These are phyloP conservation scores for Lordiphosa clarofinis DNA, from an alignment of 1,140 invertebrate genomes.

Conservation along the genomic window DNA sequence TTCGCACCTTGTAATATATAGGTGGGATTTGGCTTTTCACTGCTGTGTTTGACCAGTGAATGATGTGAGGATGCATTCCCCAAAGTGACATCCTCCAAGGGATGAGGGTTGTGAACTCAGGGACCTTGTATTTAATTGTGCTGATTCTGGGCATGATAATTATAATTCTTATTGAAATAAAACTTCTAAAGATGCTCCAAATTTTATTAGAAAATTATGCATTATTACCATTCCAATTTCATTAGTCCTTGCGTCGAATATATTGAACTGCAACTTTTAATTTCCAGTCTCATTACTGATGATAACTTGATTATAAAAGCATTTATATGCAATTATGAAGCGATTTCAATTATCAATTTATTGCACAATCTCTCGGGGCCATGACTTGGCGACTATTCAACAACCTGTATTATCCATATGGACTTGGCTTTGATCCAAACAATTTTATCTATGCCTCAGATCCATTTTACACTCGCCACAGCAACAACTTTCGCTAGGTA, in stretches of 20 bases:
- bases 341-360: conserved; percentile 33
- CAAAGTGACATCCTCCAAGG: too few relatives aligned
- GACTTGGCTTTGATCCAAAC: conserved; percentile 33
- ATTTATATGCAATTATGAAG: conserved; percentile 37
- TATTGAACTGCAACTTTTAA: conserved; percentile 33
- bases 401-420: conserved; percentile 5
- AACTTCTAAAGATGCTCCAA: too few relatives aligned
- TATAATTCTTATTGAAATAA: too few relatives aligned
- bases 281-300: conserved; percentile 30
- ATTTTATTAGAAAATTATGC: too few relatives aligned
- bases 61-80: too few relatives aligned
- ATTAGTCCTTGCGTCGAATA: conserved; percentile 11
- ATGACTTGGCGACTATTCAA: conserved; percentile 18
- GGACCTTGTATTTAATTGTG: too few relatives aligned
- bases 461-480: conserved; percentile 19
- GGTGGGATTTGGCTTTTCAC: too few relatives aligned
- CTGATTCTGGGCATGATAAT: too few relatives aligned
- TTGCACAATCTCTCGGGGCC: conserved; percentile 32
- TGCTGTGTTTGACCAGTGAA: too few relatives aligned
- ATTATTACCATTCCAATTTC: background rate
- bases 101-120: too few relatives aligned
- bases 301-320: conserved; percentile 20
- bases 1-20: too few relatives aligned
- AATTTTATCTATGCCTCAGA: conserved; percentile 34
- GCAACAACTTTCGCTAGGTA: conserved; percentile 45